phyloP scores from a whole-genome alignment of 2,888 invertebrate genomes.

The Sphecodes monilicornis region DNA sequence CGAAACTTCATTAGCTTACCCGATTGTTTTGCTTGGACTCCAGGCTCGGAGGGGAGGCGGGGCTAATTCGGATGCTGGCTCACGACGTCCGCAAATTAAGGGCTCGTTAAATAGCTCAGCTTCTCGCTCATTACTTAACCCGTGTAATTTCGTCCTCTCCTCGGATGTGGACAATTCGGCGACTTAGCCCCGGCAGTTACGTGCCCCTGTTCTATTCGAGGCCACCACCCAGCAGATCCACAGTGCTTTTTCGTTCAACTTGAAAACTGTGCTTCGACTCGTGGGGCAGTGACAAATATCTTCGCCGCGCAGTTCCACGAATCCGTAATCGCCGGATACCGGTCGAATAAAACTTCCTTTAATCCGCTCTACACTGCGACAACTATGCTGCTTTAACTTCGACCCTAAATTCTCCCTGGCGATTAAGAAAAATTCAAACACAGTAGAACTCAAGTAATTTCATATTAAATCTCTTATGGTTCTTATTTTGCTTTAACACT shows the following conservation, averaged over 20 bases:
- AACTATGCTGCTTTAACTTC: neutral
- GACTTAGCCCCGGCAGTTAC: slow-evolving; percentile 33
- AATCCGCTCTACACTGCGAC: neutral
- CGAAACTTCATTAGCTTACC: slow-evolving; percentile 57
- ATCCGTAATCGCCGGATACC: neutral
- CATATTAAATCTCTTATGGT: neutral
- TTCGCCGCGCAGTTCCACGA: neutral
- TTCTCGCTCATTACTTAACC: slow-evolving; percentile 43
- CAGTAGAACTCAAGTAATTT: neutral
- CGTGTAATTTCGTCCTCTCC: slow-evolving; percentile 38
- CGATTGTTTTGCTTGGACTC: slow-evolving; percentile 43
- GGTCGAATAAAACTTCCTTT: neutral
- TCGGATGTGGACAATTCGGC: slow-evolving; percentile 47
- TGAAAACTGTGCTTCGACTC: neutral
- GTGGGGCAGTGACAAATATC: neutral
- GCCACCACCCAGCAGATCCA: neutral
- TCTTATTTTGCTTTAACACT: too few relatives aligned
- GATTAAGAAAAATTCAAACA: too few relatives aligned
- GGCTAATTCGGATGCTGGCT: slow-evolving; percentile 35
- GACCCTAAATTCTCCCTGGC: neutral
- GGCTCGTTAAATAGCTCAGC: slow-evolving; percentile 51
- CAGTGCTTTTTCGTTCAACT: slow-evolving; percentile 9
- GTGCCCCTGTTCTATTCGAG: neutral
- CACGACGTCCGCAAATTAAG: slow-evolving; percentile 48
- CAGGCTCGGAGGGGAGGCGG: neutral